Conservation (phyloP, 2,113 vertebrate species). For the Chaetops frenatus region DNA sequence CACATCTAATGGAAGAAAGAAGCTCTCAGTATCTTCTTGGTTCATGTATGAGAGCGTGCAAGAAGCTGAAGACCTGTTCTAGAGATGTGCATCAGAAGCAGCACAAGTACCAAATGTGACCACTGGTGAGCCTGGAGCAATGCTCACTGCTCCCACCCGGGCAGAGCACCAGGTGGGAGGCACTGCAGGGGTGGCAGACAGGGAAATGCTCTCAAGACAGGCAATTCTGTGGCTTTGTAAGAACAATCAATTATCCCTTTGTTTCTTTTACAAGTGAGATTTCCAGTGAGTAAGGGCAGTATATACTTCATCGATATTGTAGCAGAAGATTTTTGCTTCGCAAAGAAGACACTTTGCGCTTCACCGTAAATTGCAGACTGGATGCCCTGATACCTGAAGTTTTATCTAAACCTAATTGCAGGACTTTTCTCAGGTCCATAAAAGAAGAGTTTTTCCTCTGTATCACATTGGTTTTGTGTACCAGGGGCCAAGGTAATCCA, state of each 20-base stretch:
- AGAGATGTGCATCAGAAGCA: neutral
- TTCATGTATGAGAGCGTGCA: accelerated
- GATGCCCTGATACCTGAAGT: neutral
- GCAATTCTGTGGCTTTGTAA: neutral
- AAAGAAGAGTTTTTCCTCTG: neutral
- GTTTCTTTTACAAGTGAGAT: neutral
- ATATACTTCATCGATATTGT: neutral
- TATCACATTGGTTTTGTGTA: neutral
- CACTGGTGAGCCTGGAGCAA: neutral
- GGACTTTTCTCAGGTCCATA: neutral
- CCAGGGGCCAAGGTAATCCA: accelerated
- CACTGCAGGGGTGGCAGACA: neutral
- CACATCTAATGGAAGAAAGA: neutral
- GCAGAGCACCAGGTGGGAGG: neutral
- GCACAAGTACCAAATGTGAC: neutral
- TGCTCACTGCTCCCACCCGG: accelerated
- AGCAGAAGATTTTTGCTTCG: neutral
- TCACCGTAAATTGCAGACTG: neutral
- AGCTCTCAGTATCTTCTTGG: neutral
- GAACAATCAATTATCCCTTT: neutral
- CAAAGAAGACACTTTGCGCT: neutral
- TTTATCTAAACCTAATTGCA: neutral
- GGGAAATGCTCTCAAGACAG: neutral
- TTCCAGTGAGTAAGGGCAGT: neutral
- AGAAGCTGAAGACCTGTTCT: neutral